phyloP scores from a whole-genome alignment of 1,140 invertebrate species.

The Brachionus rubens region DNA sequence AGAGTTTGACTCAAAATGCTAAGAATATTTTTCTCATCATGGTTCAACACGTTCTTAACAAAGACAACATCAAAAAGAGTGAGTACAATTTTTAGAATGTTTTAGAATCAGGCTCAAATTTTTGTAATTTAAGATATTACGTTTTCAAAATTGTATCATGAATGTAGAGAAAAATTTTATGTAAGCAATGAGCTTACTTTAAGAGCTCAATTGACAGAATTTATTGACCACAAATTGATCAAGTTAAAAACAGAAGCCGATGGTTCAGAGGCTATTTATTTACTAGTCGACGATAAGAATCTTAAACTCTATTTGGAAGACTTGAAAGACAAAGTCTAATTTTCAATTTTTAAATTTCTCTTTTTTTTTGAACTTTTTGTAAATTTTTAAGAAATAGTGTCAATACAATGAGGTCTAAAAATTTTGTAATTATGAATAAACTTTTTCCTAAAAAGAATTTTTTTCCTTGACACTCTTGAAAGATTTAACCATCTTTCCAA shows the following conservation, averaged over 20 bases:
- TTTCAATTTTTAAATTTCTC: not conserved
- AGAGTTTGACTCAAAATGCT: conserved; percentile 80
- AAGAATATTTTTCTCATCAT: conserved; percentile 79
- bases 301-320: conserved; percentile 22
- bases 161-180: conserved; percentile 77
- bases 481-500: conserved; percentile 21
- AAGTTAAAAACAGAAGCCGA: conserved; percentile 65
- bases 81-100: conserved; percentile 62
- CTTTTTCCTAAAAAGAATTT: conserved; percentile 1
- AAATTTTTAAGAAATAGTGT: too few relatives aligned
- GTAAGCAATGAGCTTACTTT: conserved; percentile 83
- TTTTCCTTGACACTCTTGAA: not conserved
- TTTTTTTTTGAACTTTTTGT: not conserved
- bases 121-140: conserved; percentile 69
- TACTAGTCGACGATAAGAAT: conserved; percentile 34
- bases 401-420: too few relatives aligned
- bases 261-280: conserved; percentile 14
- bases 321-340: conserved; percentile 38
- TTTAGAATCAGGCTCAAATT: conserved; percentile 69
- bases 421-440: not conserved
- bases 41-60: conserved; percentile 71
- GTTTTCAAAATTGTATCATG: conserved; percentile 78
- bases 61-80: conserved; percentile 68
- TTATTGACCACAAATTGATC: conserved; percentile 84
- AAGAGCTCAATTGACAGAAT: conserved; percentile 83